Base-by-base conservation (phyloP, 2,888 invertebrate species). In the Gastrophysa polygoni region DNA sequence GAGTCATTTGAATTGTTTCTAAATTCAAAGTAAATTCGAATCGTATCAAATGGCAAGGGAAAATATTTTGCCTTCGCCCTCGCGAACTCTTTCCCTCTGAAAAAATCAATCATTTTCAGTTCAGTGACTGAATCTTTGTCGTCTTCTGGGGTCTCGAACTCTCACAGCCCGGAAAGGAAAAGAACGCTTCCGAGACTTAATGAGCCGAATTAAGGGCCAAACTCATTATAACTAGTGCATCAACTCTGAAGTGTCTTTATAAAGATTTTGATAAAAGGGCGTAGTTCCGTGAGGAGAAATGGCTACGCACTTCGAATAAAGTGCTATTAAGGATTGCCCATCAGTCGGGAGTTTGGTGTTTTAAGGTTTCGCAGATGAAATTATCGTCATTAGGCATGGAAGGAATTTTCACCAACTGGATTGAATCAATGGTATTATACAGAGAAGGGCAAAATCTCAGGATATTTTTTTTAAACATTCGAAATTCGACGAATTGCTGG, bases 161-260 rank as follows among this genome's bases (percentile, higher is more conserved):
- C 29, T 59, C 57, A 46, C 59, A 59, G 49, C 3, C 49, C 20
- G 54, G 32, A 16, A 65, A 57, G 64, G 60, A 62, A 62, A 59
- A 61, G 59, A 57, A 62, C 56, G 61, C 48, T 57, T 59, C n/a
- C n/a, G 55, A 54, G 6, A 59, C 62, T 60, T 67, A 67, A 67
- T 67, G 67, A 51, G 47, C 48, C 64, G 62, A 60, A 67, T 60
- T 60, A 61, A 58, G 50, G 57, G 55, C 55, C 49, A 57, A 44
- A 64, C 55, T 64, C 59, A 57, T 67, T 67, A 62, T 58, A 64
- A 64, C 59, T 60, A 59, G 57, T 61, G 62, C 67, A 67, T 67
- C 63, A 60, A 56, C 62, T 55, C 56, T 50, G 59, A 56, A 57
- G 61, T 59, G 57, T 61, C 59, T 64, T 52, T 61, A 67, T 64